phyloP scores from a whole-genome alignment of 2,888 invertebrate species.

The Acrobasis consociella region DNA sequence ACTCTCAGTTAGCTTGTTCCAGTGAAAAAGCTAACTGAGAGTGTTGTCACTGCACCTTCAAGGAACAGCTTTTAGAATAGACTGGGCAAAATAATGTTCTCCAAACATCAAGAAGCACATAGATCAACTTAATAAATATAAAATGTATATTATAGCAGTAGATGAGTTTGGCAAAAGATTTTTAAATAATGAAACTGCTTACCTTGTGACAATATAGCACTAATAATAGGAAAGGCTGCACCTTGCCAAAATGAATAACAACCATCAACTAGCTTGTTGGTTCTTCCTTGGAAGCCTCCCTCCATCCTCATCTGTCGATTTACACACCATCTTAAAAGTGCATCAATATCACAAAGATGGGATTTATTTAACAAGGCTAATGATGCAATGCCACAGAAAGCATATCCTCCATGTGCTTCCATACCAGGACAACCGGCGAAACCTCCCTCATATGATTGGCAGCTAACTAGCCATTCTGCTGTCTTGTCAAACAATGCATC shows the following conservation, averaged over 20 bases:
- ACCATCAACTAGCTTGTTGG: slow-evolving; percentile 98
- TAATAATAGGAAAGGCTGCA: slow-evolving; percentile 93
- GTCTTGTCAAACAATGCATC: slow-evolving; percentile 91
- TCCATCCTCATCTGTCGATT: slow-evolving; percentile 96
- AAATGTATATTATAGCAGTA: too few species aligned
- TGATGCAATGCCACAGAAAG: slow-evolving; percentile 97
- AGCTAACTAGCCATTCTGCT: slow-evolving; percentile 96
- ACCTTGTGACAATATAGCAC: slow-evolving; percentile 86
- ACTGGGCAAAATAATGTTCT: too few species aligned
- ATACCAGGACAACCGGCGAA: slow-evolving; percentile 94
- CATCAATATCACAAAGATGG: slow-evolving; percentile 88
- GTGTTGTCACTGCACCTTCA: too few species aligned
- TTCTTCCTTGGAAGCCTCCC: slow-evolving; percentile 98
- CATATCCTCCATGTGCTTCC: slow-evolving; percentile 99
- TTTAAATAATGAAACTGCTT: slow-evolving; percentile 11
- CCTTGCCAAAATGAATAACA: slow-evolving; percentile 99
- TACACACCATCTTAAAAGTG: slow-evolving; percentile 92
- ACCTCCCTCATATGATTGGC: slow-evolving; percentile 99
- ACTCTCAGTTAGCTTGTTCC: too few species aligned
- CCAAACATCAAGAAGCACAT: too few species aligned
- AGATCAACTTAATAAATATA: too few species aligned
- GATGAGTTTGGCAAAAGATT: background rate
- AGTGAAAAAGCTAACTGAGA: too few species aligned
- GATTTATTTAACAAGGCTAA: slow-evolving; percentile 91
- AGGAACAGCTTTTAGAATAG: too few species aligned